Conservation (phyloP, 2,113 vertebrate genomes). For the Phainopepla nitens region DNA sequence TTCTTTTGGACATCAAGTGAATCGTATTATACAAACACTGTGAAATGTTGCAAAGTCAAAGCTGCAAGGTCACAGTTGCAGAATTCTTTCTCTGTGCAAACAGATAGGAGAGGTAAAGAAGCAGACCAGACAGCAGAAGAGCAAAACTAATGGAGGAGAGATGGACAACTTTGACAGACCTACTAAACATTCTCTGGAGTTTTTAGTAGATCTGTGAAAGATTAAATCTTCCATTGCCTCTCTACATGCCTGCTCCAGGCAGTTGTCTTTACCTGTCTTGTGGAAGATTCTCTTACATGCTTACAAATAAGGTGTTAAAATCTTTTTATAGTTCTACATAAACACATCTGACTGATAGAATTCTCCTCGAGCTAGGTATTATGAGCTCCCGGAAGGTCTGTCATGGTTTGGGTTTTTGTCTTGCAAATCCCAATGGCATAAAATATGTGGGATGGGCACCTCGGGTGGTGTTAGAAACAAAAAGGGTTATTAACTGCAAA, state of each 20-base stretch:
- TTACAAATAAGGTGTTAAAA: neutral
- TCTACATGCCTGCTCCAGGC: neutral
- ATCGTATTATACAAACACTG: neutral
- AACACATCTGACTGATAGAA: neutral
- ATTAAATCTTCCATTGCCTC: neutral
- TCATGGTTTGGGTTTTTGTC: no score
- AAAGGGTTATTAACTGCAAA: no score
- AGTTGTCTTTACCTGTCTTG: neutral
- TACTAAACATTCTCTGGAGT: neutral
- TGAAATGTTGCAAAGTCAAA: neutral
- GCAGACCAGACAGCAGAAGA: neutral
- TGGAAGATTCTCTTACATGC: neutral
- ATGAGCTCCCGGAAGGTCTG: no score
- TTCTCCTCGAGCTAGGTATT: no score
- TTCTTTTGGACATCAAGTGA: neutral
- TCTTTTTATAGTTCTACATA: neutral
- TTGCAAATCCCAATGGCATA: no score
- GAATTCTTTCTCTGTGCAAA: neutral
- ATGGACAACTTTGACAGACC: neutral
- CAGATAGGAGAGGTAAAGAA: neutral
- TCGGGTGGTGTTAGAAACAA: no score
- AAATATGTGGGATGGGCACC: no score
- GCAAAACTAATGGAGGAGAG: neutral
- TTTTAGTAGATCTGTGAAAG: neutral
- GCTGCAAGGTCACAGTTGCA: neutral